Percentiles rank a stretch among this genome's conserved stretches.
phyloP scores from a whole-genome alignment of 2,113 vertebrate species.

The Ivindomyrus marchei region DNA sequence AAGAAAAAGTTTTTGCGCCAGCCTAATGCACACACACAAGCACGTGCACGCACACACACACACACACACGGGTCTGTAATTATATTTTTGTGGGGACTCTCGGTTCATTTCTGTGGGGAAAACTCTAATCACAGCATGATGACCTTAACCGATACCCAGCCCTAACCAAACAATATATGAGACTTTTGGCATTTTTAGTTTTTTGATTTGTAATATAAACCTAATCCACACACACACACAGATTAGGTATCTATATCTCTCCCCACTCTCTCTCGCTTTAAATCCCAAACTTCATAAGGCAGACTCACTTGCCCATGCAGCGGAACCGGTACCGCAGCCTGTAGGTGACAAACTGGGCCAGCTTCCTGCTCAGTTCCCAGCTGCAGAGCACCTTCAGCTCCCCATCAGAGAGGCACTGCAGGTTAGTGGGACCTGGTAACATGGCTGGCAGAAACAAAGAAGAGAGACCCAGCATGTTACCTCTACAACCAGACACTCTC shows the following conservation, averaged over 20 bases:
- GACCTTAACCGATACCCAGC: no score
- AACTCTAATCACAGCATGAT: no score
- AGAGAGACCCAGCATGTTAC: not conserved
- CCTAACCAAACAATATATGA: no score
- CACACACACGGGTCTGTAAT: not conserved
- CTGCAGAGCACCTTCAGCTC: conserved; percentile 20
- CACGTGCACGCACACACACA: not conserved
- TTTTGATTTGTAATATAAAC: no score
- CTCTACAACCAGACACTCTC: not conserved
- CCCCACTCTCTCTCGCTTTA: not conserved
- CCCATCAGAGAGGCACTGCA: conserved; percentile 18
- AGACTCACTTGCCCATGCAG: conserved; percentile 21
- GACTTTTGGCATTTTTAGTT: no score
- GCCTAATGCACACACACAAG: not conserved
- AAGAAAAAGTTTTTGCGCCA: not conserved
- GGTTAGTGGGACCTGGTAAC: conserved; percentile 24
- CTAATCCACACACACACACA: no score
- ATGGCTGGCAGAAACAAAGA: not conserved
- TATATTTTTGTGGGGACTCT: no score
- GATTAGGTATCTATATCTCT: no score
- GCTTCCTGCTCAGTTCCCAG: conserved; percentile 23
- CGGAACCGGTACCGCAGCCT: conserved; percentile 14
- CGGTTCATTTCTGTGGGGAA: no score
- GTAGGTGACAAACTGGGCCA: conserved; percentile 30
- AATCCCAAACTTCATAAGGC: not conserved